Evolutionary conservation across 2,888 invertebrate species (phyloP).

Genomic region (Steinernema scapterisci): DNA sequence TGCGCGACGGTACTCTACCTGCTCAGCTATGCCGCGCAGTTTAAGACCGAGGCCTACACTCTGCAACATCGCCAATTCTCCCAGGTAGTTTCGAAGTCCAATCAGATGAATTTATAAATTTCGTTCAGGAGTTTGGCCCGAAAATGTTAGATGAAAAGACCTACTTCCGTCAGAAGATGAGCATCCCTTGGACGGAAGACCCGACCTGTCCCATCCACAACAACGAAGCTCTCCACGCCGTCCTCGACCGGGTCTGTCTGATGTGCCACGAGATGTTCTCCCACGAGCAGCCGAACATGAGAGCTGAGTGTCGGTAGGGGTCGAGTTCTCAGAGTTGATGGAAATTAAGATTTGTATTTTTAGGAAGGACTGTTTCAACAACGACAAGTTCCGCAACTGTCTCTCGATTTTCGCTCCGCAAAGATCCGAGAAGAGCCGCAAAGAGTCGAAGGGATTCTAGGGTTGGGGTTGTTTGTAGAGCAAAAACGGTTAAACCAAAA

Average conservation of each 20-base stretch:
- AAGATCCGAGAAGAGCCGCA: not conserved
- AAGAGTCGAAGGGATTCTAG: too few species aligned
- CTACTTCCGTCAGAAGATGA: not conserved
- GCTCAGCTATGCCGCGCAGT: not conserved
- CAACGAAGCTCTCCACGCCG: conserved; percentile 44
- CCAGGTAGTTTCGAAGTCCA: not conserved
- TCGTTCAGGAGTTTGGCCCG: not conserved
- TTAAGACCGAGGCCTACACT: not conserved
- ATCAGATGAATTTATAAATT: not conserved
- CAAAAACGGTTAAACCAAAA: not conserved
- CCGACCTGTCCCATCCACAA: not conserved
- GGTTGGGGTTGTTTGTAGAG: not conserved
- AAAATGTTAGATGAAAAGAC: not conserved
- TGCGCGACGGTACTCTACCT: not conserved
- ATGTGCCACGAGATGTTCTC: conserved; percentile 51
- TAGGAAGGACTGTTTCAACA: conserved; percentile 42
- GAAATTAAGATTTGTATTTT: too few species aligned
- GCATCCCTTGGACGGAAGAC: not conserved
- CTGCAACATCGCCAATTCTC: not conserved
- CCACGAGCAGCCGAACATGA: conserved; percentile 44
- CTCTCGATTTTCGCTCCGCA: conserved; percentile 41
- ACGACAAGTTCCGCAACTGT: conserved; percentile 43
- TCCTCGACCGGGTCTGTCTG: conserved; percentile 50
- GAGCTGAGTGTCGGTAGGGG: conserved; percentile 44
- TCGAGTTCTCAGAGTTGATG: not conserved